Evolutionary conservation across 2,797 vertebrate species (phyloP).

Genomic region (Menidia menidia): DNA sequence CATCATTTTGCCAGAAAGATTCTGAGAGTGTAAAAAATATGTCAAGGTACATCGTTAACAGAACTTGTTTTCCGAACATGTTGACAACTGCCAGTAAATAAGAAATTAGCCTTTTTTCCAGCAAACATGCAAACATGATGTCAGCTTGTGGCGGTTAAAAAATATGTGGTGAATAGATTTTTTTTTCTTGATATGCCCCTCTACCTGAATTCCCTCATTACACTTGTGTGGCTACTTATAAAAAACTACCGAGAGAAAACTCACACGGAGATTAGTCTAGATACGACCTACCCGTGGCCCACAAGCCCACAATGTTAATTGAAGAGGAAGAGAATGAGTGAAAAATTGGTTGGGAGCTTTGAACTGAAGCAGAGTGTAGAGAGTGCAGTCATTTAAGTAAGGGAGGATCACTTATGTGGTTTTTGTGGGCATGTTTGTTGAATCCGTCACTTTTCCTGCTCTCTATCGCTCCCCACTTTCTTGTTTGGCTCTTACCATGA

Average conservation of each 20-base stretch:
- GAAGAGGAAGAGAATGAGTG: conserved; percentile 9
- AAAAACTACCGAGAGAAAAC: conserved; percentile 34
- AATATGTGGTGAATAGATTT: neutral
- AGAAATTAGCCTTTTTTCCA: neutral
- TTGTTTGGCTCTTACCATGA: neutral
- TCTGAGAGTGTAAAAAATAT: neutral
- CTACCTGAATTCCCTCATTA: conserved; percentile 6
- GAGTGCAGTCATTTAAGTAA: conserved; percentile 6
- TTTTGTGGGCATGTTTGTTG: conserved; percentile 9
- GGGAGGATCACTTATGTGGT: conserved; percentile 1
- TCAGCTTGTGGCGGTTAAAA: neutral
- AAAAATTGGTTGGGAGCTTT: neutral
- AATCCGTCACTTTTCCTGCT: neutral
- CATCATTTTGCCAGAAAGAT: conserved; percentile 40
- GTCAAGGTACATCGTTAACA: too few relatives aligned
- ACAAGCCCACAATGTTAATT: conserved; percentile 19
- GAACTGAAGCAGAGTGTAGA: neutral
- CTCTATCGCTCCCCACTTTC: neutral
- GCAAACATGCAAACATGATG: neutral
- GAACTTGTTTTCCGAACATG: too few relatives aligned
- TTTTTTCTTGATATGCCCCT: conserved; percentile 13
- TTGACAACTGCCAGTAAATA: neutral
- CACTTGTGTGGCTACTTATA: conserved; percentile 5
- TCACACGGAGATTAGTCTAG: conserved; percentile 10
- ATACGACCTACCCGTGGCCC: conserved; percentile 16